Percentiles rank a stretch among this genome's conserved stretches.
These are phyloP conservation scores for Formica aserva DNA, from an alignment of 2,888 invertebrate species.

Conservation along the genomic window DNA sequence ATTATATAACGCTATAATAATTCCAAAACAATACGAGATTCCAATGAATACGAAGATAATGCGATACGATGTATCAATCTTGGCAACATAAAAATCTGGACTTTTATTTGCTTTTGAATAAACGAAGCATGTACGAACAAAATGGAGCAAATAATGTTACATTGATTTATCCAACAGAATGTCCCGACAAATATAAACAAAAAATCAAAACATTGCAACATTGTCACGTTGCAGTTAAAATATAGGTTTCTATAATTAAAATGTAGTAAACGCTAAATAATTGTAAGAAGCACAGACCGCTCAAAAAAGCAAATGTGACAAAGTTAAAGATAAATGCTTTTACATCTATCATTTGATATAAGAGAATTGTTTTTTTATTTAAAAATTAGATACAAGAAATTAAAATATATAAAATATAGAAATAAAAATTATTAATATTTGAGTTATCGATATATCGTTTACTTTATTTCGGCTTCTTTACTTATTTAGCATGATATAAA, in stretches of 20 bases:
- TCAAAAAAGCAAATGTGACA: background rate
- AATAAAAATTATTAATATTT: background rate
- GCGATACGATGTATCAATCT: background rate
- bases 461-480: background rate
- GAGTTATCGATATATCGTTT: background rate
- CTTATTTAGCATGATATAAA: background rate
- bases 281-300: background rate
- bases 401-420: background rate
- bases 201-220: too few relatives aligned
- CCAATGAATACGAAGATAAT: background rate
- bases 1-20: background rate
- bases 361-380: background rate
- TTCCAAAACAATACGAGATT: background rate
- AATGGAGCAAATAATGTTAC: slow-evolving; percentile 16
- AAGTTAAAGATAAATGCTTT: background rate
- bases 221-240: background rate
- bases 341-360: background rate
- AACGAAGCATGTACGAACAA: slow-evolving; percentile 30
- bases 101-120: slow-evolving; percentile 13
- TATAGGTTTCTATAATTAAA: background rate
- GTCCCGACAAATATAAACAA: background rate
- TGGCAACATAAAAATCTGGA: slow-evolving; percentile 1
- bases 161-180: slow-evolving; percentile 27
- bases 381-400: background rate
- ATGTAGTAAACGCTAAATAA: background rate